Evolutionary conservation across 2,113 vertebrate genomes (phyloP), one percentile per base, ranked within the genome.

Genomic region (Oenanthe melanoleuca): DNA sequence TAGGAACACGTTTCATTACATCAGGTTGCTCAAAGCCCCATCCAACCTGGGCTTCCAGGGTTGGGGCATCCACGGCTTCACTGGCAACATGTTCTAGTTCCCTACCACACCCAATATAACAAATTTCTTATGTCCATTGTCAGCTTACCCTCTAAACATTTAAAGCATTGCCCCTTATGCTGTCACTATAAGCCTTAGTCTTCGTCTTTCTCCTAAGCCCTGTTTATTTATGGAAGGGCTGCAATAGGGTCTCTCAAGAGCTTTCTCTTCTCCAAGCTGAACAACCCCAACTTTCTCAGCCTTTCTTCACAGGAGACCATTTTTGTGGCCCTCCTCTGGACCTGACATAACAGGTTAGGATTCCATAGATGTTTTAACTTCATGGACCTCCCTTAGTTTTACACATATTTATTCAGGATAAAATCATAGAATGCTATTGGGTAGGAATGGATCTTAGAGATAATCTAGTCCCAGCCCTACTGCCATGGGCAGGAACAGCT

Each of bases 31-130:
- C 40, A 73, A 45, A 78, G 40, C 8, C 11, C 34, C 11, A 1
- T 33, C 4, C 29, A 45, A 0, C 23, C 15, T 74, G 55, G 3
- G 9, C n/a, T 44, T 23, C 19, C 17, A 40, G 3, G 3, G 2
- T 2, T 37, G 53, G 26, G 11, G 16, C 63, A n/a, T 22, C 42
- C 16, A 16, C 8, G 71, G 0, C 42, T 14, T 57, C 57, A 38
- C 18, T 57, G 47, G 21, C 56, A 74, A 2, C 12, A 5, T 67
- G 8, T 71, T 14, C 40, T 37, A 57, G 8, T 53, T 40, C 4
- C 53, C 75, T 5, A 34, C 42, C 37, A 18, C 7, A 4, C 7
- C 19, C n/a, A 23, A 8, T 2, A 5, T 4, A 21, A 34, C 85
- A 9, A 37, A 34, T 5, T 6, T 60, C 21, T 44, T 33, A 19